Evolutionary conservation across 2,113 vertebrate species (phyloP), one percentile per base, ranked within the genome.

Genomic region (Thamnophis sirtalis): DNA sequence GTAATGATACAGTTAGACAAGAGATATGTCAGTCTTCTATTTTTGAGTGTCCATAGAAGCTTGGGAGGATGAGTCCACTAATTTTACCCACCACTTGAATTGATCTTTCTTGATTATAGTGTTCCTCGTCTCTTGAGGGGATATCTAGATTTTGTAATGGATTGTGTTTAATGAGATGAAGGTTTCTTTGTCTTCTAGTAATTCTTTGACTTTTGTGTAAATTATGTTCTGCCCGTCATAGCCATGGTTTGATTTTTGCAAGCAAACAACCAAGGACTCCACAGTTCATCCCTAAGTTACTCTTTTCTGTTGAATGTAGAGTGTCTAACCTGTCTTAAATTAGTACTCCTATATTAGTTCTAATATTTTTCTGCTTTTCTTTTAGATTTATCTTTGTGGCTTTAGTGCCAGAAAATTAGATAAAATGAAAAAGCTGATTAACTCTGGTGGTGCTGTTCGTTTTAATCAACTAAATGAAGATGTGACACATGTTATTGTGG

Each of bases 401-500:
- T 97, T 99, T 94, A 97, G 98, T 38, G 98, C 97, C 58, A 98
- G 98, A 96, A 99, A 98, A 93, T 84, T 99, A 95, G 99, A 99
- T 95, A 99, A 99, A 94, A 96, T 99, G 93, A 97, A 98, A 86
- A 97, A 97, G 26, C 98, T 99, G 85, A 98, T 99, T 91, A 99
- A 99, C 95, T 96, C 94, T 0, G 98, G 98, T 55, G 99, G 99
- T 92, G 99, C 99, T 53, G 96, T 99, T 95, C 98, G 98, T 91
- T 99, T 99, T 96, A 99, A 98, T 97, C 99, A 99, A 15, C 98
- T 98, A 89, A 98, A 98, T 90, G 98, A 98, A 96, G 99, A 99
- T 56, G 98, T 99, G 92, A 99, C 99, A 87, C 99, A 99, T 89
- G 97, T 99, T 86, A 98, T 99, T 90, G 97, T 98, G 96, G 99